Evolutionary conservation across 2,797 vertebrate genomes (phyloP).

Genomic region (Nothura maculosa): DNA sequence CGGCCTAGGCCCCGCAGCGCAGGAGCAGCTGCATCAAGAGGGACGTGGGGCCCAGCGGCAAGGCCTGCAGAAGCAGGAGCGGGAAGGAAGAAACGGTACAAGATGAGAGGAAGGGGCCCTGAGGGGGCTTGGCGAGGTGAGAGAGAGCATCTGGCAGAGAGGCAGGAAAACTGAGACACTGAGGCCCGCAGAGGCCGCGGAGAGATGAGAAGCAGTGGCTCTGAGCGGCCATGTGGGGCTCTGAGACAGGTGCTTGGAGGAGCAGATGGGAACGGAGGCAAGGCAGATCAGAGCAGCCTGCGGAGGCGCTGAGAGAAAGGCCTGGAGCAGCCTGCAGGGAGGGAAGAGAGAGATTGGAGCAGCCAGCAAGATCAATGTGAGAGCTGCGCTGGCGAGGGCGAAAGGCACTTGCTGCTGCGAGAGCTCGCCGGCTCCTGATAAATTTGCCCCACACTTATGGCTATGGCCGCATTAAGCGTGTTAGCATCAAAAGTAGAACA

Average conservation of each 20-base stretch:
- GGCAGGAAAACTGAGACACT: rapidly evolving
- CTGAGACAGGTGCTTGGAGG: rapidly evolving
- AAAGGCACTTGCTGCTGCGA: background rate
- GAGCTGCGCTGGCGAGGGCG: background rate
- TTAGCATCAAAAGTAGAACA: background rate
- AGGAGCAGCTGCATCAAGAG: rapidly evolving
- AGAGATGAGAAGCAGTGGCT: rapidly evolving
- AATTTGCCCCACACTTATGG: background rate
- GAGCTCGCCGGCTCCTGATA: background rate
- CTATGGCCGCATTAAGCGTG: rapidly evolving
- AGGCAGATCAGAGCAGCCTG: constrained; percentile 17
- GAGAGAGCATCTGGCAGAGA: background rate
- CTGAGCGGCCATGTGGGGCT: rapidly evolving
- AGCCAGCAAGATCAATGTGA: background rate
- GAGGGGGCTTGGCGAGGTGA: rapidly evolving
- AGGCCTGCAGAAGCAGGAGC: rapidly evolving
- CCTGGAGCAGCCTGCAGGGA: constrained; percentile 50
- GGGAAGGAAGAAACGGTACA: background rate
- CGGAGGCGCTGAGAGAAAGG: background rate
- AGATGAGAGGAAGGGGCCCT: background rate
- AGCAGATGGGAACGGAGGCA: background rate
- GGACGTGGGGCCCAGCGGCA: rapidly evolving
- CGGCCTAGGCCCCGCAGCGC: background rate
- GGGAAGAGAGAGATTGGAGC: background rate
- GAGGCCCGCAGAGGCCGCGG: background rate